Percentiles rank a stretch among this genome's conserved stretches.
These are phyloP conservation scores for Eleginops maclovinus DNA, from an alignment of 2,113 vertebrate genomes.

Conservation along the genomic window DNA sequence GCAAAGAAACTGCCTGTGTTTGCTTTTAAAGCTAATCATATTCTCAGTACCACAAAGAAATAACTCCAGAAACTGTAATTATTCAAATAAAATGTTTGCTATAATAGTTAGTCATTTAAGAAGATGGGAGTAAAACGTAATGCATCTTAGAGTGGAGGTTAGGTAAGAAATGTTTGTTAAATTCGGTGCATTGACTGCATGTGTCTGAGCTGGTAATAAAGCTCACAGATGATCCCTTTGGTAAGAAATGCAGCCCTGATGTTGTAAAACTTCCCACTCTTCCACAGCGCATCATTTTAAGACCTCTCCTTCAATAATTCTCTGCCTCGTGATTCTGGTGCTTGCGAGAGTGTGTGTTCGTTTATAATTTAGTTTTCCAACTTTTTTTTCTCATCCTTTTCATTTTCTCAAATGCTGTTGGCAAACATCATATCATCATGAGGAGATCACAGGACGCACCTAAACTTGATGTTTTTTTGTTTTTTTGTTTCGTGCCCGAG, in stretches of 20 bases:
- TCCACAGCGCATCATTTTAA: not conserved
- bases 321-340: constrained; percentile 30
- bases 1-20: not conserved
- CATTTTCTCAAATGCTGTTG: constrained; percentile 19
- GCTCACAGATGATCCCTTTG: not conserved
- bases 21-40: not conserved
- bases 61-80: not conserved
- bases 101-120: not conserved
- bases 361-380: constrained; percentile 22
- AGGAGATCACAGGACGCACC: constrained; percentile 30
- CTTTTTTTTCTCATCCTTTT: not conserved
- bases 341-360: constrained; percentile 22
- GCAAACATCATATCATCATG: constrained; percentile 36
- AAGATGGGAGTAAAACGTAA: not conserved
- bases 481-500: constrained; percentile 15
- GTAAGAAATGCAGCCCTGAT: not conserved
- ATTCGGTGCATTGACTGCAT: not conserved
- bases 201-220: not conserved
- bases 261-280: constrained; percentile 15
- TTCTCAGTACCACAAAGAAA: not conserved
- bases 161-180: not conserved
- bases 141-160: too few relatives aligned
- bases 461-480: constrained; percentile 1
- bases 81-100: not conserved
- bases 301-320: not conserved